phyloP scores from a whole-genome alignment of 2,797 vertebrate species.

The Phrynocephalus vlangalii region DNA sequence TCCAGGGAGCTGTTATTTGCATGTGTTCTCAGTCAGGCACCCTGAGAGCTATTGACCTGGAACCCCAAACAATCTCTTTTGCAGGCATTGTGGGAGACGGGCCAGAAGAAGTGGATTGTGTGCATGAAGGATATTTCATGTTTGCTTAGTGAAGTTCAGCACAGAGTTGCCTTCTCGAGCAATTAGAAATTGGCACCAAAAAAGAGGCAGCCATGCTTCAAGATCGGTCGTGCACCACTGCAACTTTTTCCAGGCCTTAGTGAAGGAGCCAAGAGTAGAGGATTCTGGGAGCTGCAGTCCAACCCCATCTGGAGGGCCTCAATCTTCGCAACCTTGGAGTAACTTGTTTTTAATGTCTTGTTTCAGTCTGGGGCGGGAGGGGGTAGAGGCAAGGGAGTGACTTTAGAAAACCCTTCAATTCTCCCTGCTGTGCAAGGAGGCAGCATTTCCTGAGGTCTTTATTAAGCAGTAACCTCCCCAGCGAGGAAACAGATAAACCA shows the following conservation, averaged over 20 bases:
- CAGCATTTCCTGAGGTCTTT: not conserved
- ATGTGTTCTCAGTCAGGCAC: not conserved
- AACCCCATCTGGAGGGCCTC: no score
- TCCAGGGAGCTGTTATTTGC: no score
- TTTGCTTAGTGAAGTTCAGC: not conserved
- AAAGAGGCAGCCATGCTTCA: not conserved
- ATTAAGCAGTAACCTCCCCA: not conserved
- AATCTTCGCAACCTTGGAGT: no score
- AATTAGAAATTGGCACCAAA: not conserved
- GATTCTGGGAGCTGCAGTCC: no score
- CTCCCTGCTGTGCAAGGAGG: not conserved
- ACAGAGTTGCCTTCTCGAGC: not conserved
- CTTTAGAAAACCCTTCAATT: not conserved
- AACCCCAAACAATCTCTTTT: not conserved
- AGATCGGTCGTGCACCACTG: no score
- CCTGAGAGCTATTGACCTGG: not conserved
- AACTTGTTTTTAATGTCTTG: not conserved
- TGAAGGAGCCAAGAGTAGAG: no score
- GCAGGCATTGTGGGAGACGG: not conserved
- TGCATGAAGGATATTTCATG: not conserved
- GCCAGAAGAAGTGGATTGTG: not conserved
- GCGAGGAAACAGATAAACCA: not conserved
- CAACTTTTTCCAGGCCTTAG: no score
- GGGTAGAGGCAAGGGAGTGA: not conserved
- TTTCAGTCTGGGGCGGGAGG: no score